Base-by-base conservation (phyloP, 1,140 invertebrate species). In the Tetramorium parvispinum region DNA sequence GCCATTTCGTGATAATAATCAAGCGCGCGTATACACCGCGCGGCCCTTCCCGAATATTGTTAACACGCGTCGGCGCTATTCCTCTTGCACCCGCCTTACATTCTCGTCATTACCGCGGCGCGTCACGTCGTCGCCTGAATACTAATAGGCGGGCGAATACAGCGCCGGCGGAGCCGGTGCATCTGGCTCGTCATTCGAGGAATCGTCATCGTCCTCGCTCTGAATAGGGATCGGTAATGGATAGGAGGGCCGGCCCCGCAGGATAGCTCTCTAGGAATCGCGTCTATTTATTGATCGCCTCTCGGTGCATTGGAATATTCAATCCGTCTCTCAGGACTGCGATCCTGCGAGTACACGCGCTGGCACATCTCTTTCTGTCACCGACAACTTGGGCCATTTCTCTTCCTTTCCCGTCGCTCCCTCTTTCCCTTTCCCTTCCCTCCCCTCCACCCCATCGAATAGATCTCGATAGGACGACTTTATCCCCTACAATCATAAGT, bases 231-330 rank as follows among this genome's bases (percentile, higher is more conserved):
- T 68, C 49, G 61, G 86, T 88, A 79, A 87, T 85, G 86, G 89
- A 87, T 88, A 90, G 65, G 61, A 83, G 55, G 75, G 59, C 49
- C 61, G 49, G 77, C 82, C 57, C 76, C 75, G 21, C 40, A 70
- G 79, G 85, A 88, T 83, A 88, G 85, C 81, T 91, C 79, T 61
- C 73, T 86, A 91, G 89, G 86, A 91, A 91, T 90, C 71, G 89
- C 86, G 82, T 90, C 89, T 90, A 91, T 91, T 91, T 91, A 91
- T 91, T 78, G 89, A 91, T 91, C 89, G 86, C 65, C 86, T 59
- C 86, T 32, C 18, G 70, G 53, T 90, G 79, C 76, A 88, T 77
- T 55, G 76, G 89, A 91, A 90, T 91, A 90, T 88, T 90, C 89
- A 81, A 75, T 87, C 71, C 24, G 70, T 71, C 43, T 53, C 46